Base-by-base conservation (phyloP, 2,113 vertebrate species). In the Aramus guarauna region DNA sequence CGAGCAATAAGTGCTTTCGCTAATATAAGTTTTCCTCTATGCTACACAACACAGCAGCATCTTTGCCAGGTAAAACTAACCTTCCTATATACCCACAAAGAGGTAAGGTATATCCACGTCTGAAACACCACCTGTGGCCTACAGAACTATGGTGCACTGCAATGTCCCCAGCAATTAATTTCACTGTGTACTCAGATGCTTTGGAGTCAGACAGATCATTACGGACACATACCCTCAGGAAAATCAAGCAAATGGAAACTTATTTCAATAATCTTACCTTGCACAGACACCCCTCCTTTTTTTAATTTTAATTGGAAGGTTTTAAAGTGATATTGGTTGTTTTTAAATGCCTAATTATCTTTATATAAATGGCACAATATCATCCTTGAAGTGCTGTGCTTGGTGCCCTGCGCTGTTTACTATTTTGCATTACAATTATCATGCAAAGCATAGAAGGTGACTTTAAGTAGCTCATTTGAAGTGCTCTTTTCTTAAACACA, bases 271-370 rank as follows among this genome's bases (percentile, higher is more conserved):
- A 93, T 79, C 79, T 96, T 97, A 97, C 87, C 88, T 94, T 93
- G 91, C 85, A 81, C 23, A 53, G 52, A 53, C 52, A 53, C 52
- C 52, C 26, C 52, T 29, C 6, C 13, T 21, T 4, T 29, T 22
- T 24, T 24, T 34, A 5, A 62, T 90, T 96, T 97, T 97, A 97
- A 97, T 97, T 97, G 90, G 88, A 93, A 96, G 91, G 52, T 88
- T 97, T 98, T 87, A 93, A 98, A 97, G 91, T 85, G 43, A 96
- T 97, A 95, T 96, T 94, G 95, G 93, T 92, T 92, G 96, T 58
- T 97, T 98, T 97, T 94, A 97, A 97, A 97, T 96, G 91, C 90
- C 97, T 97, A 97, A 97, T 98, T 98, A 97, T 97, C 94, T 95
- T 94, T 66, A 85, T 94, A 96, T 78, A 98, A 98, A 98, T 95